A percentile compares a stretch with the other conserved stretches of the same genome.
phyloP scores from a whole-genome alignment of 2,797 vertebrate species.

The Sciurus vulgaris region DNA sequence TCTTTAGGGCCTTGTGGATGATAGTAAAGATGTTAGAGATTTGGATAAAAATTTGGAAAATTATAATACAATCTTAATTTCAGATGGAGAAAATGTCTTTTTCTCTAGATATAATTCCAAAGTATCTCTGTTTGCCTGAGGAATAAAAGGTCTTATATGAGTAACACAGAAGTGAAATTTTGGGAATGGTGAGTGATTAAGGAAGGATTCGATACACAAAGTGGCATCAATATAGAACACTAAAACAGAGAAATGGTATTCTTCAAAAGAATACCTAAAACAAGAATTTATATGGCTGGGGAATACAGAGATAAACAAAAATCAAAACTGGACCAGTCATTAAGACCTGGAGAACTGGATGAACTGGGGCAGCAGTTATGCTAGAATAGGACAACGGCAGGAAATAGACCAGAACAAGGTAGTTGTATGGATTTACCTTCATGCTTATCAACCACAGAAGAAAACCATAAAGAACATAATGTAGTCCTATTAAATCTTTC shows the following conservation, averaged over 20 bases:
- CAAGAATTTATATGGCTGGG: not conserved
- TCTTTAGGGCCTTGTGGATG: not conserved
- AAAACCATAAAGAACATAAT: not conserved
- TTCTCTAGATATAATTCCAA: not conserved
- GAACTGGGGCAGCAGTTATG: not conserved
- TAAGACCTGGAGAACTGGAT: not conserved
- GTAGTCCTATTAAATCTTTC: not conserved
- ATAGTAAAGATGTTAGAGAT: not conserved
- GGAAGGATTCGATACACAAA: not conserved
- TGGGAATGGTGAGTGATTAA: not conserved
- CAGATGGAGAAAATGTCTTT: not conserved
- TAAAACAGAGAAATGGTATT: not conserved
- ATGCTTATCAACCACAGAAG: not conserved
- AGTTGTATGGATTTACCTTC: conserved; percentile 6
- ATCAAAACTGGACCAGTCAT: not conserved
- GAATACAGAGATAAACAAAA: not conserved
- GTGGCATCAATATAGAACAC: too few relatives aligned
- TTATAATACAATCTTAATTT: not conserved
- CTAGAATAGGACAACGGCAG: not conserved
- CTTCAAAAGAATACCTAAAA: not conserved
- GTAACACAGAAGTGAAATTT: not conserved
- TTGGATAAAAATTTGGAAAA: not conserved
- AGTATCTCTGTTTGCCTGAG: not conserved
- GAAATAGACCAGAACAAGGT: not conserved
- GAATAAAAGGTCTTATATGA: not conserved